phyloP scores from a whole-genome alignment of 2,113 vertebrate genomes.

The Sceloporus tristichus region DNA sequence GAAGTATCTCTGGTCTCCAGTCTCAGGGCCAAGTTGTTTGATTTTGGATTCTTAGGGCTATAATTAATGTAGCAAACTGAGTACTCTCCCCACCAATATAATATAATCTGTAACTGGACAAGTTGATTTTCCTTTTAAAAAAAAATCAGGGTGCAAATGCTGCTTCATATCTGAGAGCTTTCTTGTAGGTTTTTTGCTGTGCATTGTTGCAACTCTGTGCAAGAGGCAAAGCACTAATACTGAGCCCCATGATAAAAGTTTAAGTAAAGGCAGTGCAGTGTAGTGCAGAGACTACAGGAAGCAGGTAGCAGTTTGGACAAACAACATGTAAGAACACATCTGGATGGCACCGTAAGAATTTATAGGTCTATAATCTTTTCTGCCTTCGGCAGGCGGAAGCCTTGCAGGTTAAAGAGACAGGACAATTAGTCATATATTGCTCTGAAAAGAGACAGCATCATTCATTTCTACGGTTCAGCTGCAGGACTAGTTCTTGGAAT shows the following conservation, averaged over 20 bases:
- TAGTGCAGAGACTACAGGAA: neutral
- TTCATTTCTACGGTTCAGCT: conserved; percentile 27
- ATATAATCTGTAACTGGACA: neutral
- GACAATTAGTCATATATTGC: neutral
- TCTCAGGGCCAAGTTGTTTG: no score
- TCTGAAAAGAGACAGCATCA: neutral
- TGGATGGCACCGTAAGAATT: neutral
- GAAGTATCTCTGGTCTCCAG: neutral
- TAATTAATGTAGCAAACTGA: neutral
- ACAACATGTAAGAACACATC: neutral
- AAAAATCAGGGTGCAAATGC: neutral
- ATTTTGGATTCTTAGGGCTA: no score
- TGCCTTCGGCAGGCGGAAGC: neutral
- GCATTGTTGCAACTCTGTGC: neutral
- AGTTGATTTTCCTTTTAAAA: neutral
- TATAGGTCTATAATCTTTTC: neutral
- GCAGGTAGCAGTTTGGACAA: neutral
- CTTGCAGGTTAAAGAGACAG: neutral
- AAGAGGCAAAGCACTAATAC: no score
- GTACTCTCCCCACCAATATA: neutral
- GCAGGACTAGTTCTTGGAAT: conserved; percentile 37
- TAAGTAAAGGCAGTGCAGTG: neutral
- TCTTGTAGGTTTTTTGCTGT: no score
- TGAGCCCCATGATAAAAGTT: neutral
- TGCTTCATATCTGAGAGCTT: neutral